Evolutionary conservation across 2,113 vertebrate species (phyloP), one percentile per base, ranked within the genome.

Genomic region (Platysteira castanea): DNA sequence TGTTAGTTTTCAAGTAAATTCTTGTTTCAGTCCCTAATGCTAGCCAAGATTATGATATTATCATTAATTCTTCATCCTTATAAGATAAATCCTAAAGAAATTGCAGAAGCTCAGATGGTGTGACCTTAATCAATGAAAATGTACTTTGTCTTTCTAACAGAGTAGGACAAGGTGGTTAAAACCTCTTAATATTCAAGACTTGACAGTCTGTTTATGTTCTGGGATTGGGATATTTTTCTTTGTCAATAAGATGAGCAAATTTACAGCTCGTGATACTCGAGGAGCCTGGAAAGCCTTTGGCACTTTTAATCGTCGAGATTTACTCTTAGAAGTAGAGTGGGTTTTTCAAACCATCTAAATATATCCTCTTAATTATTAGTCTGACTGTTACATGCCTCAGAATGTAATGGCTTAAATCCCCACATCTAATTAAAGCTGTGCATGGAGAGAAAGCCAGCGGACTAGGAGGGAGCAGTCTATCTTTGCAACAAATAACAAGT

Each of bases 341-440:
- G 6, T 6, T 89, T 96, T 95, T 94, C 26, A 87, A 95, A 84
- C 44, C 13, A 78, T 68, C 95, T 94, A 96, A 96, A 93, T 87
- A 90, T 94, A 95, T 74, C 94, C 65, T 92, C 83, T 74, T 96
- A 96, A 97, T 97, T 93, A 93, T 96, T 91, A 84, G 84, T 57
- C 91, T 93, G 71, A 92, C 83, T 92, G 46, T 82, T 92, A 81
- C 81, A 50, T 70, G 77, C 65, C 53, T 92, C 46, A 73, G 86
- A 97, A 95, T 73, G 81, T 50, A 81, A 92, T 83, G 74, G 67
- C 81, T 97, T 96, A 94, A 97, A 94, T 95, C 88, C 74, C 77
- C 57, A 20, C 26, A 0, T 93, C 95, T 97, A 96, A 96, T 95
- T 95, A 87, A 91, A 92, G 54, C 78, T 60, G 49, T 3, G 2